Base-by-base conservation (phyloP, 2,888 invertebrate species). In the Nasonovia ribisnigri region DNA sequence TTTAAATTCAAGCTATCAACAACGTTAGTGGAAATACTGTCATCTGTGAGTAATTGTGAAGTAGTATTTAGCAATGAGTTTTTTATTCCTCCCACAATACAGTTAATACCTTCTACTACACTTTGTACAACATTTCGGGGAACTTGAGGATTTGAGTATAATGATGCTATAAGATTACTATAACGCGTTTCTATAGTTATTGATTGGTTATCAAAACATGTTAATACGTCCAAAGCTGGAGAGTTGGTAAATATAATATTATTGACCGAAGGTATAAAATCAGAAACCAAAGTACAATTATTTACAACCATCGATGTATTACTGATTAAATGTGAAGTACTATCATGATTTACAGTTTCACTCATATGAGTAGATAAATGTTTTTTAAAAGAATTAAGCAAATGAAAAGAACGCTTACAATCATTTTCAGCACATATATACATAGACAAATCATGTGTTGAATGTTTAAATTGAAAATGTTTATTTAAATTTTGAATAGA, bases 391-490 rank as follows among this genome's bases (percentile, higher is more conserved):
- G 84, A 84, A 24, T 84, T 84, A 36, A 84, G 20, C 6, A 84
- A 84, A 84, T 84, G 84, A 24, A 84, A 84, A 36, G 84, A 84
- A 84, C 84, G 84, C 2, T 84, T 84, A 42, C 84, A 84, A 84
- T 36, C 84, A 20, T 84, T 84, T 84, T 84, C 84, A 84, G 1
- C 84, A 16, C 36, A 36, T 24, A 6, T 84, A 24, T 84, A 84
- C 20, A 36, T 42, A 20, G 42, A 84, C 42, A 84, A 84, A 2
- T 84, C 36, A 84, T 84, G 36, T 42, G 16, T 42, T 42, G 84
- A 42, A 84, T 84, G 84, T 36, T 84, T 84, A 84, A 84, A 84
- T 84, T 84, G 16, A 84, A 84, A 84, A 84, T 84, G 84, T 42
- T 84, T 84, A 36, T 84, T 84, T 84, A 84, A 84, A 36, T 84